Base-by-base conservation (phyloP, 2,113 vertebrate species). In the Chloroceryle aenea region DNA sequence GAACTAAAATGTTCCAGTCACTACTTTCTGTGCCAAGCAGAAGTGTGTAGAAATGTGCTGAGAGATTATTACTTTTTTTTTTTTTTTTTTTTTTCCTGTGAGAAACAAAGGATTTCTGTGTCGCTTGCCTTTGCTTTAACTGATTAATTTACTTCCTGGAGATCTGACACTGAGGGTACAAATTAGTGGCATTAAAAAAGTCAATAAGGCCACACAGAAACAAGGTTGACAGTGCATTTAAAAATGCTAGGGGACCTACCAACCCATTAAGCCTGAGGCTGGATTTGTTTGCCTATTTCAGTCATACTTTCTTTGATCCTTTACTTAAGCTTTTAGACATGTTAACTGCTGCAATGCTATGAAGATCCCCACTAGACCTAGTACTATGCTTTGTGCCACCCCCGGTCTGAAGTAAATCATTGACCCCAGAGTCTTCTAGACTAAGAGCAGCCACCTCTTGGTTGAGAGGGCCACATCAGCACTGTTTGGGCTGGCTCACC, bases 391-490 rank as follows among this genome's bases (percentile, higher is more conserved):
- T 29, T 47, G 27, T 93, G 64, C 83, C 50, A 27, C 4, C 18
- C 12, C 73, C 48, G 61, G 12, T 75, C 52, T 89, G 52, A 74
- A 85, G 42, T 30, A 89, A 67, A 71, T 68, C 21, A 58, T 0
- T 18, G 30, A 66, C 42, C 27, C 42, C 16, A 7, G 47, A 77
- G 61, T 30, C 52, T 63, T 88, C 50, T 63, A 73, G 47, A 42
- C 52, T 56, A 43, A 36, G 69, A 90, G 62, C 58, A 85, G n/a
- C 81, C 77, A 78, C 88, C 79, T 84, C 10, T 3, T 6, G 1
- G 10, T 90, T 95, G 0, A 12, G 90, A 87, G 69, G 83, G 92
- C 96, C 96, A 96, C 96, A 96, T 96, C 87, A 93, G 92, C 91
- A 88, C 63, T 92, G 83, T 89, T 90, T 85, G 86, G 61, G 58